Percentiles rank a stretch among this genome's conserved stretches.
These are phyloP conservation scores for Podargus strigoides DNA, from an alignment of 2,797 vertebrate species.

Conservation along the genomic window DNA sequence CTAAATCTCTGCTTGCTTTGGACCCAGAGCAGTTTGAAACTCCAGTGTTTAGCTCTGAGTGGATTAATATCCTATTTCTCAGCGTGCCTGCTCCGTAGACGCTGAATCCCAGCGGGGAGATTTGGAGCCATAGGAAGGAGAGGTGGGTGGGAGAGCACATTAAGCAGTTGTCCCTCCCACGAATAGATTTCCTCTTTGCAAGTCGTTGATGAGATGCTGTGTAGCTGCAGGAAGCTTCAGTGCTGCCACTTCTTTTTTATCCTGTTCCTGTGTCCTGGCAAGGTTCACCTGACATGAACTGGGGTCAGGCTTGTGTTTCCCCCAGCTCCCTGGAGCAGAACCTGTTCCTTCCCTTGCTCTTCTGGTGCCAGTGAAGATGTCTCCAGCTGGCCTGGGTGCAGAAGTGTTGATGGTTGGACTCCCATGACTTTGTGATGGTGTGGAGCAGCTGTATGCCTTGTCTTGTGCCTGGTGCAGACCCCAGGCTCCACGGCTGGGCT, in stretches of 20 bases:
- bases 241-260: not conserved
- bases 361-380: accelerated
- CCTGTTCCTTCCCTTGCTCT: not conserved
- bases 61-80: not conserved
- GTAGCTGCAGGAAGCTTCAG: not conserved
- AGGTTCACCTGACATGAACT: not conserved
- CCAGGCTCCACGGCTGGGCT: accelerated
- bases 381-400: not conserved
- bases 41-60: not conserved
- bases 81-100: not conserved
- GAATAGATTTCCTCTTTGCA: not conserved
- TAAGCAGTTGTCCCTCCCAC: not conserved
- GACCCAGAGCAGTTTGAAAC: not conserved
- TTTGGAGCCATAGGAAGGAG: constrained; percentile 26
- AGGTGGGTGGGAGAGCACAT: not conserved
- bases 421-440: not conserved
- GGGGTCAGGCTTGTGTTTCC: not conserved
- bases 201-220: not conserved
- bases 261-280: not conserved
- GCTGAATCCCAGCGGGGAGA: not conserved
- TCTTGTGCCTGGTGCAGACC: not conserved
- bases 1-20: not conserved
- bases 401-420: not conserved
- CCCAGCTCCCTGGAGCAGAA: not conserved
- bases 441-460: not conserved